These are phyloP conservation scores for Danionella dracula DNA, from an alignment of 2,797 vertebrate genomes.

Conservation along the genomic window DNA sequence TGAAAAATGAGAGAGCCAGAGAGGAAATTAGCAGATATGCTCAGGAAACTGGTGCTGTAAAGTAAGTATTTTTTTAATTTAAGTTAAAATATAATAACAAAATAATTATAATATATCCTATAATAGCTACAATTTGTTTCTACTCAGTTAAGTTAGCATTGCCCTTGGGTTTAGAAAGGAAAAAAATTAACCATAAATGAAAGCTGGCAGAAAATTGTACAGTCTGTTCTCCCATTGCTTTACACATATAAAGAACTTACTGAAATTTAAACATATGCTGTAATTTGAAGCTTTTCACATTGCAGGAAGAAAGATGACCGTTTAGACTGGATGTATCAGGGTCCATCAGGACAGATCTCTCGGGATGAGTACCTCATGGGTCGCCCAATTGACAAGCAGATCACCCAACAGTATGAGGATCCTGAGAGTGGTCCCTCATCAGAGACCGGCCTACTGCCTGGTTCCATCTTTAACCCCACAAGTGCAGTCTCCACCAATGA, in stretches of 20 bases:
- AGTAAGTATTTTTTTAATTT: too few relatives aligned
- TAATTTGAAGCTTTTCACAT: not conserved
- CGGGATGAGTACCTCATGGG: conserved; percentile 92
- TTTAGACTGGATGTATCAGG: conserved; percentile 98
- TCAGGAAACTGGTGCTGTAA: conserved; percentile 81
- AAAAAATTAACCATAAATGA: too few relatives aligned
- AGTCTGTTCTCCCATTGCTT: too few relatives aligned
- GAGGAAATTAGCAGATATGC: conserved; percentile 91
- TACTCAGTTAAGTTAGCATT: too few relatives aligned
- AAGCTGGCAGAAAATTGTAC: too few relatives aligned
- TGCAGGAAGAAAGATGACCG: conserved; percentile 89
- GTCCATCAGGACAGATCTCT: conserved; percentile 85
- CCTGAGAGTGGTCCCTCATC: conserved; percentile 78
- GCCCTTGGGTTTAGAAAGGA: too few relatives aligned
- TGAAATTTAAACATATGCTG: too few relatives aligned
- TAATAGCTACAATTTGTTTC: too few relatives aligned
- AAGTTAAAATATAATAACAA: too few relatives aligned
- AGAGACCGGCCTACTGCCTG: conserved; percentile 87
- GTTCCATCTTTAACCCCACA: conserved; percentile 80
- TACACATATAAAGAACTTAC: too few relatives aligned
- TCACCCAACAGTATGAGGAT: conserved; percentile 84
- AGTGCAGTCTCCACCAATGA: conserved; percentile 80
- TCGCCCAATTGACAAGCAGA: conserved; percentile 89
- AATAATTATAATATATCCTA: too few relatives aligned
- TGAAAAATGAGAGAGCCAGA: conserved; percentile 84